Evolutionary conservation across 2,797 vertebrate species (phyloP), one percentile per base, ranked within the genome.

Genomic region (Moxostoma hubbsi): DNA sequence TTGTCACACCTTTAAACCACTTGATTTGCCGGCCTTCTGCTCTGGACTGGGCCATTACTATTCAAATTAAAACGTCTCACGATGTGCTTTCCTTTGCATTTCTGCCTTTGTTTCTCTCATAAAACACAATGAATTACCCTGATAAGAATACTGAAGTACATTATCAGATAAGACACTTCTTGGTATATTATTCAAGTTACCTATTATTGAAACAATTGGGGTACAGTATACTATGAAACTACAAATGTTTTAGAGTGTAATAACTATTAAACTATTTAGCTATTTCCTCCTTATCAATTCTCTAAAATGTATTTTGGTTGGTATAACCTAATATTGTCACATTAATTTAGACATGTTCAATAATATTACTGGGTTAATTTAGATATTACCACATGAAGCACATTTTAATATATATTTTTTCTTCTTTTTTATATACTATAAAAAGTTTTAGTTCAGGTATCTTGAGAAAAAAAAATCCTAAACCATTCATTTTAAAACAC

Each of bases 11-110:
- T 61, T 66, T 71, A 67, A 86, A 83, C 45, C 77, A 82, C 83
- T 87, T 80, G 83, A 63, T 79, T 82, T 77, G 10, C 84, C 87
- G 87, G 86, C 87, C 77, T 7, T 73, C 58, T 87, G 89, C 88
- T 24, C 85, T 83, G 85, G 86, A 83, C 16, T 15, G 45, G 65
- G 75, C 80, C 82, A 79, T 90, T 86, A 91, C 89, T 81, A 88
- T 89, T 92, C 83, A 90, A 86, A 88, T 80, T 36, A 75, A 67
- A 73, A 58, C 10, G 75, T 90, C 85, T 78, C 70, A 62, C 51
- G 50, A 63, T 74, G 63, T 68, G 50, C 55, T 61, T 62, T 63
- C 59, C 36, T n/a, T 11, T 61, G 66, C 57, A 78, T 69, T 66
- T 16, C 9, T 68, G 57, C 49, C 50, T 57, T 73, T 65, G 6